These are phyloP conservation scores for Drosophila subquinaria DNA, from an alignment of 2,888 invertebrate species.

Conservation along the genomic window DNA sequence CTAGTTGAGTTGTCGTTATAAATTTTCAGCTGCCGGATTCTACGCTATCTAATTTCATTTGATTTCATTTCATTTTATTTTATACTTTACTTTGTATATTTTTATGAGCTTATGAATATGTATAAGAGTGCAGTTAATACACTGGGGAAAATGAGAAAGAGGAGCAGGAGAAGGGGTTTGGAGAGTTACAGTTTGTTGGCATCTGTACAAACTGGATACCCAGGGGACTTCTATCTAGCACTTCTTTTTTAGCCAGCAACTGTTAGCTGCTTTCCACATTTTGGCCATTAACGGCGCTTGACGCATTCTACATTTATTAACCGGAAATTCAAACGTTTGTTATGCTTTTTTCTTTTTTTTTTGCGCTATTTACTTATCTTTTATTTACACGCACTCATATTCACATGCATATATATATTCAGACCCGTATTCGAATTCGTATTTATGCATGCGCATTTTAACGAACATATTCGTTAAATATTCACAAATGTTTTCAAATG, in stretches of 20 bases:
- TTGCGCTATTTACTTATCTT: constrained; percentile 69
- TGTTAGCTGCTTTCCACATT: constrained; percentile 2
- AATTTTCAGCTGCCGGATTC: constrained; percentile 35
- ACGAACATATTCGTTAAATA: constrained; percentile 39
- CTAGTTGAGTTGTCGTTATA: constrained; percentile 64
- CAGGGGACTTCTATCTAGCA: constrained; percentile 22
- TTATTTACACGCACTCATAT: constrained; percentile 49
- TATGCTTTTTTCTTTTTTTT: constrained; percentile 51
- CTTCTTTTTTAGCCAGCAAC: constrained; percentile 12
- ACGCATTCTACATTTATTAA: constrained; percentile 68
- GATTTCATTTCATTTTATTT: constrained; percentile 40
- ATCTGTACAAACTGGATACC: constrained; percentile 24
- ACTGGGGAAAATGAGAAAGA: constrained; percentile 11
- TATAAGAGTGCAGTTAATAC: constrained; percentile 61
- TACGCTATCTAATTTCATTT: constrained; percentile 59
- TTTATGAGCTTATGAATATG: constrained; percentile 72
- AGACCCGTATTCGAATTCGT: constrained; percentile 1
- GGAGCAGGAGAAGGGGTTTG: constrained; percentile 5
- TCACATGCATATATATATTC: constrained; percentile 6
- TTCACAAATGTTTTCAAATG: constrained; percentile 40
- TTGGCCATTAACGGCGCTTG: constrained; percentile 58
- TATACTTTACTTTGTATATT: constrained; percentile 13
- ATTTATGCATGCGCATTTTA: constrained; percentile 25
- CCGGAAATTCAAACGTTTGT: constrained; percentile 78
- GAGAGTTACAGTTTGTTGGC: constrained; percentile 14